These are phyloP conservation scores for Lethenteron camtschaticum DNA, from an alignment of 2,113 vertebrate genomes.

Conservation along the genomic window DNA sequence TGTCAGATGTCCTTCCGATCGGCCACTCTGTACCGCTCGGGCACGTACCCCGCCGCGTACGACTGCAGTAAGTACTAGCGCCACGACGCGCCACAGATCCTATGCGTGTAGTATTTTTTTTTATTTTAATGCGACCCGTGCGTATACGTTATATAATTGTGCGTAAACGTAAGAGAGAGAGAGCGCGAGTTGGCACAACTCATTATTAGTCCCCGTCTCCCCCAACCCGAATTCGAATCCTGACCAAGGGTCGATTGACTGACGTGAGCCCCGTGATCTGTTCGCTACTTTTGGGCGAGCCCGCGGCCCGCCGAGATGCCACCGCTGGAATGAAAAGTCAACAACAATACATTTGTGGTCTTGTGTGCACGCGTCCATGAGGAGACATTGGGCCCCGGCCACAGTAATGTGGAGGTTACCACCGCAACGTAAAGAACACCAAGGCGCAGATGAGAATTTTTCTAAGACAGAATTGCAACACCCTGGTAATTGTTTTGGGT, in stretches of 20 bases:
- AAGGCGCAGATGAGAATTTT: no score
- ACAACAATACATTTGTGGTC: no score
- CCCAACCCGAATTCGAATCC: not conserved
- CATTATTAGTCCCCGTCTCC: not conserved
- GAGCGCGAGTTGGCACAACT: not conserved
- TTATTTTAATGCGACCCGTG: not conserved
- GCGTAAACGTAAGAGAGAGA: not conserved
- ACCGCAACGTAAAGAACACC: no score
- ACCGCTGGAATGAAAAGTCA: no score
- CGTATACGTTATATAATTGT: not conserved
- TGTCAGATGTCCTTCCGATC: slow-evolving; percentile 3
- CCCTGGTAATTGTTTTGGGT: no score
- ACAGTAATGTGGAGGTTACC: no score
- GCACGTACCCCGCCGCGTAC: not conserved
- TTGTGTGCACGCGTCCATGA: no score
- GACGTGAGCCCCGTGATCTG: not conserved
- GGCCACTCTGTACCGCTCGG: not conserved
- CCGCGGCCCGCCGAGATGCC: no score
- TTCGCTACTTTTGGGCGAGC: no score
- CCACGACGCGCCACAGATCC: not conserved
- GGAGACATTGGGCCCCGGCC: no score
- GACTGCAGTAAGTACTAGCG: slow-evolving; percentile 2
- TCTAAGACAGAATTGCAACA: no score
- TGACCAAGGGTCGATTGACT: not conserved
- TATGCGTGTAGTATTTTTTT: not conserved